Base-by-base conservation (phyloP, 92 coral and sea anemone genomes). In the Porites cylindrica region DNA sequence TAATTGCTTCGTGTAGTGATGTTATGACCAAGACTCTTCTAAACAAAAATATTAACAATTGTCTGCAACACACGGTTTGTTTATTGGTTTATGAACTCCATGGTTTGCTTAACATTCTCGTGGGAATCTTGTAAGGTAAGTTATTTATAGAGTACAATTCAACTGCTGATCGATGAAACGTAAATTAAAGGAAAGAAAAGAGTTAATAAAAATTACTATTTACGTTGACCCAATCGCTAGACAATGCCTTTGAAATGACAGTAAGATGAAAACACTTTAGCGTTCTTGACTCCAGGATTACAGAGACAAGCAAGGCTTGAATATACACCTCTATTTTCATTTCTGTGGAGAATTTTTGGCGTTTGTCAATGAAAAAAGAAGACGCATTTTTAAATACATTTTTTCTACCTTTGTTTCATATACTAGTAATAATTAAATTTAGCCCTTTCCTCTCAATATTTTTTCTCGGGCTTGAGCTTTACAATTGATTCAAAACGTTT, bases 101-200 rank as follows among this genome's bases (percentile, higher is more conserved):
- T 74, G 86, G 86, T 74, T 70, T 58, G 70, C 69, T 82, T 70
- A 54, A 82, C 51, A 82, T 82, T 82, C 86, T 82, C 86, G 86
- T 82, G 86, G 86, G 86, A 82, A 82, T 62, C 16, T 82, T 80
- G 32, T 70, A 66, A 70, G 60, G 64, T 43, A n/a, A 70, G 77
- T 70, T 82, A 82, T 82, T 82, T 82, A 82, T 82, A 82, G 86
- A 51, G 60, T 8, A 53, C 1, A 13, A 52, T n/a, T 53, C n/a
- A 21, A 80, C 52, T 52, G 74, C 53, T 56, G 70, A 10, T 51
- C 75, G 71, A 13, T 82, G 70, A 58, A 82, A 74, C 75, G 29
- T 54, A 77, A 70, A 54, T 32, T 10, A 6, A n/a, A 56, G 18
- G 21, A 56, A 70, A 24, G 24, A 26, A 13, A 10, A 24, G 70